Evolutionary conservation across 1,140 invertebrate species (phyloP).

Genomic region (Andrena cerasifolii): DNA sequence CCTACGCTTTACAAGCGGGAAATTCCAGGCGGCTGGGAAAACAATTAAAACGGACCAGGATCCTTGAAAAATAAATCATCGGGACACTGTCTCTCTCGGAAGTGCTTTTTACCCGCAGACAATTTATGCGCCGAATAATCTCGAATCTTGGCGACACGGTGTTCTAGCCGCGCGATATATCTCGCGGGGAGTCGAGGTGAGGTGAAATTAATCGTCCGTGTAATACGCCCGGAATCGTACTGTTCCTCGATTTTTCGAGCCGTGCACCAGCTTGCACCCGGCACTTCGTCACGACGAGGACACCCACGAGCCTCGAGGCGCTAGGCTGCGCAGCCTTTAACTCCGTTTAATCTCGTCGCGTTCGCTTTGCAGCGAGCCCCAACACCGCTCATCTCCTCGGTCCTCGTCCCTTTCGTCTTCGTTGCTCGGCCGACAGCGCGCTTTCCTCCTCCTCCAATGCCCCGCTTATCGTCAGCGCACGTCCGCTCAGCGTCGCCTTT

Average conservation of each 20-base stretch:
- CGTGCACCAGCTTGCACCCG: not conserved
- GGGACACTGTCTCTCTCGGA: not conserved
- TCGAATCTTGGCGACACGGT: constrained; percentile 10
- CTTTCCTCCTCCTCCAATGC: not conserved
- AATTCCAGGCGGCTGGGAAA: constrained; percentile 6
- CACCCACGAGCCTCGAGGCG: not conserved
- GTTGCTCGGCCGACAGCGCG: not conserved
- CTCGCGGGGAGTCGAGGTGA: not conserved
- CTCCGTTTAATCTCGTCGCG: constrained; percentile 20
- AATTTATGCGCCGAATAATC: constrained; percentile 26
- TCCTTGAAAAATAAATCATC: not conserved
- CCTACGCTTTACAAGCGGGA: constrained; percentile 21
- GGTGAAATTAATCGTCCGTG: constrained; percentile 43
- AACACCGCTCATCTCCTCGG: too few relatives aligned
- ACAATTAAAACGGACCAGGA: not conserved
- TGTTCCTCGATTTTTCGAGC: constrained; percentile 32
- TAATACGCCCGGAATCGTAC: constrained; percentile 31
- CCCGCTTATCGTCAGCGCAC: too few relatives aligned
- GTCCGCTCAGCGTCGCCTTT: too few relatives aligned
- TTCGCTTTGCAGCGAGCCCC: not conserved
- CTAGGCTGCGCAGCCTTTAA: not conserved
- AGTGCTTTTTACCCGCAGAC: not conserved
- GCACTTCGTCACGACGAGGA: constrained; percentile 3
- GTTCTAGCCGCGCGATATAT: constrained; percentile 17
- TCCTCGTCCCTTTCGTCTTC: not conserved